These are phyloP conservation scores for Channa argus DNA, from an alignment of 2,113 vertebrate species.

Conservation along the genomic window DNA sequence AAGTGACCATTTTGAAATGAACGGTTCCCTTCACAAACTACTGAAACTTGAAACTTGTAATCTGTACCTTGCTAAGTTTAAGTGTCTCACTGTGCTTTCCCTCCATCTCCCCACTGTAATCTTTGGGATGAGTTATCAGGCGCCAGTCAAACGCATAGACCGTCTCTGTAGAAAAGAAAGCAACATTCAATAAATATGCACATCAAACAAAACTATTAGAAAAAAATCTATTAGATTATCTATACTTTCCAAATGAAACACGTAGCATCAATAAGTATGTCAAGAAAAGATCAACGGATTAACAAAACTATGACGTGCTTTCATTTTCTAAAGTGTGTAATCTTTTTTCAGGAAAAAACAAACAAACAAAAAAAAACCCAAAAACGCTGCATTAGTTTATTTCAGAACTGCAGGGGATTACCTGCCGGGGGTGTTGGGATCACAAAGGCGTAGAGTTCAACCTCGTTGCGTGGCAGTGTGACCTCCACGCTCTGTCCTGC, in stretches of 20 bases:
- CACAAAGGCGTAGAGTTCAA: slow-evolving; percentile 93
- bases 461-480: slow-evolving; percentile 90
- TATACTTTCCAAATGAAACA: no score
- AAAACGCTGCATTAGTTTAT: neutral
- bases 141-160: slow-evolving; percentile 92
- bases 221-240: no score
- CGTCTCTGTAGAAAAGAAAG: slow-evolving; percentile 80
- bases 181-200: neutral
- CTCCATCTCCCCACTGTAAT: slow-evolving; percentile 96
- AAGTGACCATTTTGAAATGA: slow-evolving; percentile 1
- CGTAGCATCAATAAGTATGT: no score
- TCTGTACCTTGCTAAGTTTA: slow-evolving; percentile 91
- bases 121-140: slow-evolving; percentile 92
- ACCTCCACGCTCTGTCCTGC: slow-evolving; percentile 93
- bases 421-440: slow-evolving; percentile 86
- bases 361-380: no score
- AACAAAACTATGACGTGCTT: slow-evolving; percentile 15
- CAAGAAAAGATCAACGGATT: slow-evolving; percentile 11
- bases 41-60: neutral
- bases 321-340: slow-evolving; percentile 1
- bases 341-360: slow-evolving; percentile 14
- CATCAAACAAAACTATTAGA: neutral
- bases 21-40: neutral
- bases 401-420: slow-evolving; percentile 64
- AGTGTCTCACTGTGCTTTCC: slow-evolving; percentile 88